Conservation (phyloP, 2,113 vertebrate species). For the Ammodytes marinus region DNA sequence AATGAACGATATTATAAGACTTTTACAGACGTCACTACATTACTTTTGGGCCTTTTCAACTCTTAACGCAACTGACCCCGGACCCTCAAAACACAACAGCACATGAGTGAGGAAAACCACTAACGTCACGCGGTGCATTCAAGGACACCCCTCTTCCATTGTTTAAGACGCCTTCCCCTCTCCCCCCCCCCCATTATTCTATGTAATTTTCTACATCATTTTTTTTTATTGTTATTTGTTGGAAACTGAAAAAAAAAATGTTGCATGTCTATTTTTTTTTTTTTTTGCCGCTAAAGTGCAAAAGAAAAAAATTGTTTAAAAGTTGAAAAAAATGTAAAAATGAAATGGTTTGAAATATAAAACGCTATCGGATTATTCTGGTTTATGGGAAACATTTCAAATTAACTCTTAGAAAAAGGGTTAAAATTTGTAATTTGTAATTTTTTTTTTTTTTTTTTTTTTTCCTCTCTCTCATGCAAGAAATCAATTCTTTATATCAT, state of each 20-base stretch:
- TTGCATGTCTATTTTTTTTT: constrained; percentile 90
- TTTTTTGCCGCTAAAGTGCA: constrained; percentile 78
- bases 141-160: neutral
- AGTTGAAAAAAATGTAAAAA: constrained; percentile 63
- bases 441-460: constrained; percentile 57
- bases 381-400: constrained; percentile 65
- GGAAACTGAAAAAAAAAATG: constrained; percentile 77
- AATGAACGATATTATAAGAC: constrained; percentile 10
- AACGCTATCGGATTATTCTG: constrained; percentile 77
- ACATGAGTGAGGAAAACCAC: constrained; percentile 87
- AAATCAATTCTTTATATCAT: constrained; percentile 92
- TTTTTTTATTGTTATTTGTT: constrained; percentile 85
- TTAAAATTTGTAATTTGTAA: constrained; percentile 56
- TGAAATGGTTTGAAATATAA: constrained; percentile 70
- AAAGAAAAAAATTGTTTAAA: constrained; percentile 11
- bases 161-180: constrained; percentile 26
- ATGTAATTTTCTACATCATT: constrained; percentile 10
- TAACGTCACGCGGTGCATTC: constrained; percentile 60
- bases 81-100: constrained; percentile 69
- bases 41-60: constrained; percentile 13
- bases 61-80: constrained; percentile 51
- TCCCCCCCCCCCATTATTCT: too few relatives aligned
- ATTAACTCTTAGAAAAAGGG: constrained; percentile 49
- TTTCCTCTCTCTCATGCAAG: constrained; percentile 85
- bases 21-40: constrained; percentile 1